A percentile compares a stretch with the other conserved stretches of the same genome.
phyloP scores from a whole-genome alignment of 2,888 invertebrate genomes.

The Tipula lateralis region DNA sequence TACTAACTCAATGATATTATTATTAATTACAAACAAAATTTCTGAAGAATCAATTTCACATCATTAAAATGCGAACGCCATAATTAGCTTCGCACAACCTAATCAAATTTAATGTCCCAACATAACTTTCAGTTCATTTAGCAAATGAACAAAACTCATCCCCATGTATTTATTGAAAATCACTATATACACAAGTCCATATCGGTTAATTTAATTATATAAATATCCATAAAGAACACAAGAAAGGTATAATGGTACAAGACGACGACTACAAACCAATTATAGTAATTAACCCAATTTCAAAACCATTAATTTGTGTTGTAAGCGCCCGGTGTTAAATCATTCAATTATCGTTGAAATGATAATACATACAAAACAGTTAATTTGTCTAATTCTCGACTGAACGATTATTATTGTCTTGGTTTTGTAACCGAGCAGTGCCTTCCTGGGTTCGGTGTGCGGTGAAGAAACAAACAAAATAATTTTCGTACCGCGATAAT shows the following conservation, averaged over 20 bases:
- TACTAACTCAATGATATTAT: too few species aligned
- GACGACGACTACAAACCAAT: neutral
- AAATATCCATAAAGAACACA: neutral
- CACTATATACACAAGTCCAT: neutral
- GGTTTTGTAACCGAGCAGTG: neutral
- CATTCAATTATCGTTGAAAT: slow-evolving; percentile 19
- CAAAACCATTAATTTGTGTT: neutral
- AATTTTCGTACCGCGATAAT: neutral
- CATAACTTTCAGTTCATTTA: neutral
- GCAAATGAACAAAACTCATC: neutral
- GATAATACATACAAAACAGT: neutral
- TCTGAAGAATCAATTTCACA: neutral
- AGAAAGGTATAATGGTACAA: neutral
- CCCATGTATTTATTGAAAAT: neutral
- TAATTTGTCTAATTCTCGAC: neutral
- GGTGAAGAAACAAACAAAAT: neutral
- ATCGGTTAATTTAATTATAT: neutral
- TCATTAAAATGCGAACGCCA: neutral
- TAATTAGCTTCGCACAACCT: neutral
- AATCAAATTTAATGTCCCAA: neutral
- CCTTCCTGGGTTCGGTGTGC: neutral
- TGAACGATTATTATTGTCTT: neutral
- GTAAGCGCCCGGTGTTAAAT: neutral
- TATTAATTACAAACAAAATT: too few species aligned
- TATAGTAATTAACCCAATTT: slow-evolving; percentile 9